Conservation (phyloP, 2,888 invertebrate genomes). For the Pristionchus exspectatus region DNA sequence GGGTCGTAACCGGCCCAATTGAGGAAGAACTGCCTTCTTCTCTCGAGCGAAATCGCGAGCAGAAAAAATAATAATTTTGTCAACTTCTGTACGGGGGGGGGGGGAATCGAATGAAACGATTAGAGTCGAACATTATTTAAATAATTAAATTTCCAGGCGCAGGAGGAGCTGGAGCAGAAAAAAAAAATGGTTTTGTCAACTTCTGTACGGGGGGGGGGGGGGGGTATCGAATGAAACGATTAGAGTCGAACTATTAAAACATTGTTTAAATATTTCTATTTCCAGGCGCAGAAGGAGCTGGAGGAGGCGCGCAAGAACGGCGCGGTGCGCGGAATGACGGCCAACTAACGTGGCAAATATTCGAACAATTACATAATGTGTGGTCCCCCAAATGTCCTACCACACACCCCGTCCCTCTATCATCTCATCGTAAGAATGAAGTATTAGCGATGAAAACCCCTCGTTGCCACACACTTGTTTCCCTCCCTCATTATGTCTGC, state of each 20-base stretch:
- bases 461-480: background rate
- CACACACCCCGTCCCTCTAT: slow-evolving; percentile 20
- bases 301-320: slow-evolving; percentile 72
- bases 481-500: background rate
- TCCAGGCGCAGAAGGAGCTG: slow-evolving; percentile 60
- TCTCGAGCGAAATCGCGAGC: too few relatives aligned
- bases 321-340: slow-evolving; percentile 69
- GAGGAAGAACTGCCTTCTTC: too few relatives aligned
- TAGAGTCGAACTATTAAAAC: background rate
- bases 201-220: too few relatives aligned
- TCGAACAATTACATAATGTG: background rate
- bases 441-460: slow-evolving; percentile 41
- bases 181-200: too few relatives aligned
- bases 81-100: too few relatives aligned
- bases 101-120: too few relatives aligned
- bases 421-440: slow-evolving; percentile 48
- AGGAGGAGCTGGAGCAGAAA: too few relatives aligned
- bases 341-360: slow-evolving; percentile 18
- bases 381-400: background rate
- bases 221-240: too few relatives aligned
- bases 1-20: too few relatives aligned
- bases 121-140: too few relatives aligned
- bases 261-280: background rate
- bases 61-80: too few relatives aligned
- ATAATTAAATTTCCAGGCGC: too few relatives aligned